Base-by-base conservation (phyloP, 2,113 vertebrate genomes). In the Apodemus speciosus region DNA sequence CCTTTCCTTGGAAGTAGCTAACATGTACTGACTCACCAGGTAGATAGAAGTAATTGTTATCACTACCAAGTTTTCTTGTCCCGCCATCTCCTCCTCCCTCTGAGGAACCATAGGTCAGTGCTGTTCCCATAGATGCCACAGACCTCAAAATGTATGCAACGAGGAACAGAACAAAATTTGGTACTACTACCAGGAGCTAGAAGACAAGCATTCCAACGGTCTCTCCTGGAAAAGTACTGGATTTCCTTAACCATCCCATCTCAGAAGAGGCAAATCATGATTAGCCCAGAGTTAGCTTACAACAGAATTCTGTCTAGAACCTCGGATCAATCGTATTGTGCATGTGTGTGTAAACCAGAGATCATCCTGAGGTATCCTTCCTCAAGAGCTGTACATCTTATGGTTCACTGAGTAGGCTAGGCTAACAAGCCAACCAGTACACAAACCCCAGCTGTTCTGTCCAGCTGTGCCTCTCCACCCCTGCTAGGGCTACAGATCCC, bases 31-130 rank as follows among this genome's bases (percentile, higher is more conserved):
- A 80, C 46, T 60, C 80, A 30, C 56, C 11, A 20, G 23, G 56
- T 51, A 69, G 11, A 27, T 71, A 71, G 27, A 89, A 35, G 35
- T 72, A 46, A 25, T 53, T 88, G 20, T 15, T 73, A 58, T 87
- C 32, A 30, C 62, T 30, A 30, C 25, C 30, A 92, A 25, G 43
- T 6, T 90, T 92, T 90, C 90, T 58, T 75, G 68, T 83, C n/a
- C n/a, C 46, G 85, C n/a, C 71, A 83, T 13, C 85, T 75, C 75
- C 53, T 92, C 88, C 30, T 91, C 49, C 56, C 85, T 95, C 75
- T 88, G 25, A 94, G 76, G 60, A 60, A 9, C 43, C 51, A 0
- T 69, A 92, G n/a, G 11, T 79, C 46, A 69, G 43, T 68, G 32
- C 23, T 85, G 16, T 38, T 68, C 46, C 91, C 51, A 77, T 62